These are phyloP conservation scores for Molorchus minor DNA, from an alignment of 2,888 invertebrate genomes.

Conservation along the genomic window DNA sequence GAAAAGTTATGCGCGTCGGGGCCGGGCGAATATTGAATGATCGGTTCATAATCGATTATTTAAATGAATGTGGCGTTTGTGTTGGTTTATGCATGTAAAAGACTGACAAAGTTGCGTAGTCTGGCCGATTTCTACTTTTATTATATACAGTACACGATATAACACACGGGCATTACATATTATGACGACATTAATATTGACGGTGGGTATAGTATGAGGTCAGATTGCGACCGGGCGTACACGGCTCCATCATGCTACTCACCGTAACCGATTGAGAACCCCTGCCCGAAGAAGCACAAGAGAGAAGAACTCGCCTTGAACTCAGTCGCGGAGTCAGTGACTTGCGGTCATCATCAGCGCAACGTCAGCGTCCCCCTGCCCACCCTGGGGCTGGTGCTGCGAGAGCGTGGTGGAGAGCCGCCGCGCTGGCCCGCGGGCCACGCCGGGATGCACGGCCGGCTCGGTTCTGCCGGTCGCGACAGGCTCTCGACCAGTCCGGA, in stretches of 20 bases:
- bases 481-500: neutral
- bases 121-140: too few relatives aligned
- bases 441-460: constrained; percentile 8
- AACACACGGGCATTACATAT: too few relatives aligned
- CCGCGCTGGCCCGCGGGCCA: constrained; percentile 1
- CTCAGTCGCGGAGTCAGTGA: constrained; percentile 48
- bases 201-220: too few relatives aligned
- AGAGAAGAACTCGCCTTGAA: constrained; percentile 44
- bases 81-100: neutral
- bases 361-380: constrained; percentile 28
- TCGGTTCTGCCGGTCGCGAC: too few relatives aligned
- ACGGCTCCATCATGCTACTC: too few relatives aligned
- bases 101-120: too few relatives aligned
- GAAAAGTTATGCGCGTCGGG: neutral
- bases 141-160: too few relatives aligned
- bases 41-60: too few relatives aligned
- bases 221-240: too few relatives aligned
- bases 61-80: too few relatives aligned
- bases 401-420: constrained; percentile 7
- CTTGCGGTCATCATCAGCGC: constrained; percentile 44
- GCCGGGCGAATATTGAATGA: too few relatives aligned
- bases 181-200: too few relatives aligned
- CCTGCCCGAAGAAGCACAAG: constrained; percentile 36
- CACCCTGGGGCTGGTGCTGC: constrained; percentile 10
- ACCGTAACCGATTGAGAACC: constrained; percentile 37